Base-by-base conservation (phyloP, 2,888 invertebrate species). In the Lacanobia oleracea region DNA sequence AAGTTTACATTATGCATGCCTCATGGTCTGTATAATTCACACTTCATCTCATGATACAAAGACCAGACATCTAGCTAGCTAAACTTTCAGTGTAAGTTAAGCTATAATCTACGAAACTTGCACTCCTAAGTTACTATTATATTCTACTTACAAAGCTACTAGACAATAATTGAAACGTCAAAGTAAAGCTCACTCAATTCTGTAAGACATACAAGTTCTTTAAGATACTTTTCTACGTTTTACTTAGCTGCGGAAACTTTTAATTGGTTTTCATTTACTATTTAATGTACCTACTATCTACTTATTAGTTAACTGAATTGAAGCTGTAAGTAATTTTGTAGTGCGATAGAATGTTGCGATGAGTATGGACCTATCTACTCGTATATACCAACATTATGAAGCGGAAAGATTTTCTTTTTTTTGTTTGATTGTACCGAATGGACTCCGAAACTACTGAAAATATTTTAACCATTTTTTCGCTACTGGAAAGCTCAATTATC, bases 111-210 rank as follows among this genome's bases (percentile, higher is more conserved):
- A 70, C 23, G 43, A 67, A 80, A 80, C 37, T n/a, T 14, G n/a
- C n/a, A 16, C 23, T 54, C 18, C 12, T 2, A 4, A 43, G 16
- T 37, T 14, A n/a, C 67, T 59, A 51, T 40, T 63, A 40, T 69
- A 69, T 75, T 75, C 57, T 33, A n/a, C 14, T 40, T 40, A 43
- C 37, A 60, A 51, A 8, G 18, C 23, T 48, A 16, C 16, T 53
- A 65, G 54, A 65, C 21, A 56, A 66, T 75, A 72, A 79, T 77
- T 66, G 61, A 67, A 77, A 67, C 21, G 37, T 79, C 79, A 50
- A 43, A 54, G 18, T 73, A 54, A 57, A 45, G n/a, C 51, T 12
- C n/a, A 61, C 21, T 50, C 45, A 57, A 51, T 33, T 56, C 43
- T 45, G 45, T 45, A 50, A 73, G 56, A 66, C 43, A 40, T 43